Evolutionary conservation across 2,888 invertebrate species (phyloP).

Genomic region (Siphlonurus alternatus): DNA sequence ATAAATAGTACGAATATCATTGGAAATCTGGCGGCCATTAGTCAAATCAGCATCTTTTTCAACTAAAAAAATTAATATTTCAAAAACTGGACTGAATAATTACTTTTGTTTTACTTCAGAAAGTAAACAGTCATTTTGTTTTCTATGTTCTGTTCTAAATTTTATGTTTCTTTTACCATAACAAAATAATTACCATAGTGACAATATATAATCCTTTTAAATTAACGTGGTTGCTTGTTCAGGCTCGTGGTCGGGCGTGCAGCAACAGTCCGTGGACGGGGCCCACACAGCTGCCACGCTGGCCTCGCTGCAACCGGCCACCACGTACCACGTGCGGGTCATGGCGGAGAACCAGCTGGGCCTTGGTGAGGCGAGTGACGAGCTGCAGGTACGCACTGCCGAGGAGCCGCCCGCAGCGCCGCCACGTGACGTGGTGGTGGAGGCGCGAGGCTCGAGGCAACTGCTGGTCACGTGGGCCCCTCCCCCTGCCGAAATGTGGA

Average conservation of each 20-base stretch:
- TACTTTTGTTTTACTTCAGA: no score
- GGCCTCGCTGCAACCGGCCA: conserved; percentile 36
- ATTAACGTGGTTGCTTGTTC: no score
- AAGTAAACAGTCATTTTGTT: no score
- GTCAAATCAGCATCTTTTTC: no score
- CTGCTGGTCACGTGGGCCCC: conserved; percentile 19
- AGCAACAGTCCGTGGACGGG: conserved; percentile 17
- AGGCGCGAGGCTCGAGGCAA: conserved; percentile 17
- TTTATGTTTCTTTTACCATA: no score
- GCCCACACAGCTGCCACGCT: conserved; percentile 22
- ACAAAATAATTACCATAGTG: no score
- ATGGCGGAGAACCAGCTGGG: conserved; percentile 40
- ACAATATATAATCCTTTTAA: no score
- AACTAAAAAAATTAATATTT: no score
- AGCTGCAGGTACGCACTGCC: conserved; percentile 17
- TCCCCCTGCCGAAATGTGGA: conserved; percentile 19
- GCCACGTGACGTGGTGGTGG: conserved; percentile 17
- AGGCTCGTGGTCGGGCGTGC: background rate
- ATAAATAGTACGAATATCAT: no score
- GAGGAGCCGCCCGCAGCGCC: conserved; percentile 26
- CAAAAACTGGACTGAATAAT: no score
- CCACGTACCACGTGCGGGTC: conserved; percentile 36
- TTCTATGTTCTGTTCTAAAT: no score
- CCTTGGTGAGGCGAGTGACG: conserved; percentile 22
- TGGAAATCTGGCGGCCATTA: no score